Evolutionary conservation across 1,140 invertebrate genomes (phyloP), one percentile per base, ranked within the genome.

Genomic region (Tachypleus tridentatus): DNA sequence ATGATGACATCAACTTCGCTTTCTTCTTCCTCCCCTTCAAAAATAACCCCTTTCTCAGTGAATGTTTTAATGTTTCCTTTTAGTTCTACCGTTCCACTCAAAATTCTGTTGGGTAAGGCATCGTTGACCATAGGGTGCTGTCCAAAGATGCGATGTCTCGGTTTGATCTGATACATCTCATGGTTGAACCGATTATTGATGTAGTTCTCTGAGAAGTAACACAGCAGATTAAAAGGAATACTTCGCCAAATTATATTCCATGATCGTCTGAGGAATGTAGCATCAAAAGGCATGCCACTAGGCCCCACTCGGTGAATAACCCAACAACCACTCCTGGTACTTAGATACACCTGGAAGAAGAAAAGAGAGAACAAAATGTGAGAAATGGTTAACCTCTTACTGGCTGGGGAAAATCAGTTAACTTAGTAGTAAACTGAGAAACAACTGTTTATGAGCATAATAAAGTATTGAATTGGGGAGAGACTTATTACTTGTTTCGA

Each of bases 111-210:
- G 3, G 80, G 77, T 4, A 83, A 69, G 11, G 80, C 76, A 68
- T 82, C 81, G 69, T 82, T 82, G 8, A 83, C 78, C 29, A 78
- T 81, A 3, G 80, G 77, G 70, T 83, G 81, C 56, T 80, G 79
- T 8, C 72, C 69, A 51, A 74, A 74, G n/a, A 77, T 60, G 50
- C 74, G 57, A 64, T 82, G 78, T 47, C 72, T 64, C 49, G 80
- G 81, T 64, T 78, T 74, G 49, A 82, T 64, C 8, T 75, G 72
- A 68, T 78, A 82, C 5, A 73, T 52, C 58, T 75, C 73, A 66
- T 83, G 81, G 69, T 80, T 75, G 69, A 81, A 29, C 29, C n/a
- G 53, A n/a, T 8, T 54, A 54, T 7, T 54, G 3, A 59, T 59
- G 6, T 8, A 7, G 1, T 59, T 48, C 11, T 59, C 58, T 48